A percentile compares a stretch with the other conserved stretches of the same genome.
These are phyloP conservation scores for Chrysolina oricalcia DNA, from an alignment of 2,888 invertebrate genomes.

Conservation along the genomic window DNA sequence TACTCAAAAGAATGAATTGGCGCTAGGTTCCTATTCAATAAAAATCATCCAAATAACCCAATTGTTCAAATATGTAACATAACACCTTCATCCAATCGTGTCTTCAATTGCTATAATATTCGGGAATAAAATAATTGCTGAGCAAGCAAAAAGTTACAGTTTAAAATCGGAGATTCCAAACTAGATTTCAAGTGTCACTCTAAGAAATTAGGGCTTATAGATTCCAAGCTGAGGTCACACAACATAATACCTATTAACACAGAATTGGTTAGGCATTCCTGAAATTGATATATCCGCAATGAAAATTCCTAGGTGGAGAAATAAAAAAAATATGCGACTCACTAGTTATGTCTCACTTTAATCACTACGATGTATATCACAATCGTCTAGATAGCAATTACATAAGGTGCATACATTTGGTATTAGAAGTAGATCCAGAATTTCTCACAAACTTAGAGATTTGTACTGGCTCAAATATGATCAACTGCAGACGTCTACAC, in stretches of 20 bases:
- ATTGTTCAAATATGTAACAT: too few species aligned
- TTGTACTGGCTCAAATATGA: too few species aligned
- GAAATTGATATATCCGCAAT: neutral
- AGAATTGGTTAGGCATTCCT: neutral
- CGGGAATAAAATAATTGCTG: too few species aligned
- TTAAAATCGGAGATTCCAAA: neutral
- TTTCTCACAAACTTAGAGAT: neutral
- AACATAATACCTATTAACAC: neutral
- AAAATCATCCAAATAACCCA: too few species aligned
- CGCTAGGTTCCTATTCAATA: too few species aligned
- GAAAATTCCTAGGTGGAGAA: neutral
- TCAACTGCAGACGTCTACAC: too few species aligned
- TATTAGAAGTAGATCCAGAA: neutral
- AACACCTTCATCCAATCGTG: too few species aligned
- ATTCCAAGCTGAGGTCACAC: neutral
- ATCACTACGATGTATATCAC: neutral
- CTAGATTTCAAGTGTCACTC: neutral
- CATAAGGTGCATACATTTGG: neutral
- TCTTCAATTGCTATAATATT: too few species aligned
- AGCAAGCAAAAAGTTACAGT: neutral
- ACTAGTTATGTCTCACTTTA: neutral
- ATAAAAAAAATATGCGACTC: too few species aligned
- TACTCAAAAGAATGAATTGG: too few species aligned
- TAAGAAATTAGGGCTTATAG: too few species aligned
- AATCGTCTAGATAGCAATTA: neutral